Evolutionary conservation across 2,888 invertebrate species (phyloP).

Genomic region (Ophonus ardosiacus): DNA sequence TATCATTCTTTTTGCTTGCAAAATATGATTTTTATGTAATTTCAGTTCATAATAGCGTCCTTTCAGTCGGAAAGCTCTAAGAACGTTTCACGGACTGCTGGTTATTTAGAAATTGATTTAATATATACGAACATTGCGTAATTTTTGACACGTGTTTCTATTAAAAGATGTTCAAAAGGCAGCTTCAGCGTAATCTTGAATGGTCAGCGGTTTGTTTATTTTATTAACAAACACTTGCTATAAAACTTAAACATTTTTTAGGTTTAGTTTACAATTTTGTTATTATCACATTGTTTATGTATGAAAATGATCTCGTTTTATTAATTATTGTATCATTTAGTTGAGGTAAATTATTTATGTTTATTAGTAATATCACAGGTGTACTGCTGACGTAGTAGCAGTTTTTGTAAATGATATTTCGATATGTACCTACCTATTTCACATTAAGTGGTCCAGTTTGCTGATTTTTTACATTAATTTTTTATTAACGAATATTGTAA

Average conservation of each 20-base stretch:
- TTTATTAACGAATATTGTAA: background rate
- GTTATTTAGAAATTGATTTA: constrained; percentile 58
- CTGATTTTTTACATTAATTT: background rate
- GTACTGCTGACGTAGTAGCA: background rate
- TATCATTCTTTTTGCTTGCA: constrained; percentile 33
- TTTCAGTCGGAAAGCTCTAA: constrained; percentile 43
- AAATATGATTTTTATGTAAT: constrained; percentile 51
- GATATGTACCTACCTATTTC: background rate
- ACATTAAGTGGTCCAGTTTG: background rate
- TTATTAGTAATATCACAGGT: background rate
- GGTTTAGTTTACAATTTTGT: background rate
- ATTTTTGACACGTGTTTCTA: constrained; percentile 61
- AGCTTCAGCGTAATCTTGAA: constrained; percentile 34
- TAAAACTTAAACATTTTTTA: background rate
- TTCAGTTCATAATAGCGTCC: background rate
- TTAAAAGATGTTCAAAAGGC: constrained; percentile 41
- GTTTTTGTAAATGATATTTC: background rate
- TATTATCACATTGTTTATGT: background rate
- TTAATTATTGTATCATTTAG: background rate
- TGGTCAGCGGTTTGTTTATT: constrained; percentile 34
- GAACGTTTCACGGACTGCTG: constrained; percentile 40
- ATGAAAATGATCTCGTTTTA: background rate
- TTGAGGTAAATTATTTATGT: background rate
- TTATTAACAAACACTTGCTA: background rate
- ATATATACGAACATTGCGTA: constrained; percentile 54